Percentiles rank a stretch among this genome's conserved stretches.
Evolutionary conservation across 2,797 vertebrate genomes (phyloP).

Genomic region (Microctenopoma steveboyesi): DNA sequence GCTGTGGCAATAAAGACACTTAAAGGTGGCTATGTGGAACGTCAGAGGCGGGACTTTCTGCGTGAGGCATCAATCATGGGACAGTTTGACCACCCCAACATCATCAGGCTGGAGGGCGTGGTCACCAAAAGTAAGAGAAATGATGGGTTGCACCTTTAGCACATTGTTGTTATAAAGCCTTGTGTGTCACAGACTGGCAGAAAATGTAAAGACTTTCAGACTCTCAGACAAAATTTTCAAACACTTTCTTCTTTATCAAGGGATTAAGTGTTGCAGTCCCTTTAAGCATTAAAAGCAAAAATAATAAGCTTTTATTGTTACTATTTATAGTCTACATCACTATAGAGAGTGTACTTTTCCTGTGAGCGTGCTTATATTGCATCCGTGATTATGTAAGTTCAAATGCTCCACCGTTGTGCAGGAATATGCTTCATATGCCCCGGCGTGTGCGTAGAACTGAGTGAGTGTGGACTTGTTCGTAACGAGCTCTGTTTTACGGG

Average conservation of each 20-base stretch:
- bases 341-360: not conserved
- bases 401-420: not conserved
- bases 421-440: constrained; percentile 19
- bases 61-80: constrained; percentile 97
- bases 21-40: constrained; percentile 92
- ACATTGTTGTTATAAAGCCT: not conserved
- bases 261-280: no score
- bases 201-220: no score
- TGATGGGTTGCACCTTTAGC: not conserved
- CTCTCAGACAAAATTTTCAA: no score
- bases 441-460: not conserved
- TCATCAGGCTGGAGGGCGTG: constrained; percentile 93
- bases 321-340: not conserved
- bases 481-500: constrained; percentile 76
- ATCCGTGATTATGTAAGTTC: not conserved
- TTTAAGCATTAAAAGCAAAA: no score
- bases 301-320: no score
- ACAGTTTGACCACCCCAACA: constrained; percentile 95
- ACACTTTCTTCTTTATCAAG: no score
- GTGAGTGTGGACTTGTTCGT: constrained; percentile 46
- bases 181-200: no score
- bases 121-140: constrained; percentile 93
- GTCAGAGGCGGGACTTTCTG: constrained; percentile 93
- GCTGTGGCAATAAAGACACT: constrained; percentile 95
- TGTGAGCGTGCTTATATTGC: not conserved